Evolutionary conservation across 2,888 invertebrate genomes (phyloP).

Genomic region (Orchestes rusci): DNA sequence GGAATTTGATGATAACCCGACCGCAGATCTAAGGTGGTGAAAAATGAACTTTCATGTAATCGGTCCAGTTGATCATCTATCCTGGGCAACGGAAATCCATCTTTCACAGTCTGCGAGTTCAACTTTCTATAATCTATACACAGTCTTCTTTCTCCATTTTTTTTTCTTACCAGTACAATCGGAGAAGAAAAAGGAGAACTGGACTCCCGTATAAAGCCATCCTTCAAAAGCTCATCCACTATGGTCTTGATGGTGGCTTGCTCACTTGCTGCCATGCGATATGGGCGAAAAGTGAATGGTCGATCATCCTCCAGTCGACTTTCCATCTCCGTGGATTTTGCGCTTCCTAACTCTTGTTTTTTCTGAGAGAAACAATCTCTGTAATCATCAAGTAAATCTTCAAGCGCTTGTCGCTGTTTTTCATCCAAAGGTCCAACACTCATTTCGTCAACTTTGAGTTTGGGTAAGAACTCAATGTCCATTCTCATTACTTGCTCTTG

Average conservation of each 20-base stretch:
- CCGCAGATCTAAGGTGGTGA: background rate
- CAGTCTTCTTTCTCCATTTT: background rate
- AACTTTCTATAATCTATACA: too few species aligned
- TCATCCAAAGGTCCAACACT: background rate
- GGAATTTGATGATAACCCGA: background rate
- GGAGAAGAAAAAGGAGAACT: too few species aligned
- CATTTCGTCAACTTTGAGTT: too few species aligned
- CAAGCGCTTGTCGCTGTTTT: background rate
- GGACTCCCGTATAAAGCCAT: background rate
- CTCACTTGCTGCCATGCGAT: background rate
- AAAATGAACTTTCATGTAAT: conserved; percentile 1
- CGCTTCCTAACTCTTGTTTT: background rate
- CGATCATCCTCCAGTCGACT: background rate
- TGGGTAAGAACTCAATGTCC: too few species aligned
- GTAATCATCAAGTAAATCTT: background rate
- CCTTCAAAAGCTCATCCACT: background rate
- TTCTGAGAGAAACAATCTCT: background rate
- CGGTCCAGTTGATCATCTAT: background rate
- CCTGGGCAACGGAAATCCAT: too few species aligned
- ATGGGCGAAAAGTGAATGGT: background rate
- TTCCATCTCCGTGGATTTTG: background rate
- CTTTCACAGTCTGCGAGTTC: too few species aligned
- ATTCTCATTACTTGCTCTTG: too few species aligned
- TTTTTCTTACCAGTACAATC: too few species aligned
- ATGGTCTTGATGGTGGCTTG: background rate